Base-by-base conservation (phyloP, 2,888 invertebrate genomes). In the Pardosa pseudoannulata region DNA sequence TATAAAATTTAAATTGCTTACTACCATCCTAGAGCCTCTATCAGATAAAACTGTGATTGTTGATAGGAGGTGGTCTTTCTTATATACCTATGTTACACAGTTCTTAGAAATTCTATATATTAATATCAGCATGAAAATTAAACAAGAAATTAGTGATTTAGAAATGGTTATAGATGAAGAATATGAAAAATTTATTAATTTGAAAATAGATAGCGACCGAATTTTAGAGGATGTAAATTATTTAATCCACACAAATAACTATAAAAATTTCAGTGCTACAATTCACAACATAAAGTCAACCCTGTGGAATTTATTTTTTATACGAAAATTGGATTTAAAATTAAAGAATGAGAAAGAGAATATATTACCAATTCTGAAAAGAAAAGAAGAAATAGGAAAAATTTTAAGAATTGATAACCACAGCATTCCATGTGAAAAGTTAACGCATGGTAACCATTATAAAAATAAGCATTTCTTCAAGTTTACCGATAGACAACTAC, bases 401-500 rank as follows among this genome's bases (percentile, higher is more conserved):
- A 19, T 64, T 11, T 1, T 74, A 27, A 0, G 28, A 5, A 41
- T 62, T 13, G 16, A 36, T 29, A 68, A 74, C 39, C 28, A n/a
- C n/a, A n/a, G 62, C 9, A 41, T 81, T 39, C 73, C 68, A 2
- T 74, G 74, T 56, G 28, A 68, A 31, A 62, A 62, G 36, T 36
- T 74, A 1, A 9, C 31, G 16, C 32, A 71, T 39, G 19, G 13
- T 19, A 70, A 56, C 13, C 19, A 1, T 19, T 62, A 56, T 41
- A n/a, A n/a, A 62, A n/a, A 19, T 9, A 41, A 56, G 6, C 67
- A 68, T 16, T 68, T 56, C 46, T 39, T 74, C 19, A 68, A 39
- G 6, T 19, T 81, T 23, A 81, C 74, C 6, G 19, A 56, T 11
- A 74, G 29, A 39, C 81, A 81, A 31, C n/a, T 74, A 29, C 16